Base-by-base conservation (phyloP, 2,888 invertebrate species). In the Tiliacea citrago region DNA sequence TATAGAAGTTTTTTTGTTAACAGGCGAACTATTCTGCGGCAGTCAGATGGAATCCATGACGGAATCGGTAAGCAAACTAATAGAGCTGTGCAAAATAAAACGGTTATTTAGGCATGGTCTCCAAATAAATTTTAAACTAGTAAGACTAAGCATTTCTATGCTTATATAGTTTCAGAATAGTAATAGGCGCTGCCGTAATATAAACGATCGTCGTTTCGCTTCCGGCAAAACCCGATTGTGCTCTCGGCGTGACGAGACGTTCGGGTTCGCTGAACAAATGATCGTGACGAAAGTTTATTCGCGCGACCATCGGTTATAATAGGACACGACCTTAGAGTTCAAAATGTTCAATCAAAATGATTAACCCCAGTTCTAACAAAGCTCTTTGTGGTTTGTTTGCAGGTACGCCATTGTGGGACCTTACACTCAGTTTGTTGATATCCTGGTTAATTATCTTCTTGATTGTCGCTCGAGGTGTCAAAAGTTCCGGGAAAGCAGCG, bases 401-500 rank as follows among this genome's bases (percentile, higher is more conserved):
- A 96, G 97, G 97, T 29, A 24, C 85, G 10, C 98, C 98, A 0
- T 94, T 98, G 67, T 98, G 98, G 98, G 97, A 97, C 88, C 92
- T 98, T 18, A 96, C 97, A 0, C 88, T 98, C 0, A 97, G 97
- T 73, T 94, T 98, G 10, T 91, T 98, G 1, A 95, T 96, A 2
- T 97, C 98, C 0, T 98, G 98, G 98, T 66, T 97, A 29, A 94
- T 97, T 0, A 97, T 98, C 29, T 98, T 98, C 87, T 89, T 97
- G 9, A 97, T 98, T 57, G 97, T 98, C 39, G 96, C 97, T 49
- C 97, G 97, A 85, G 98, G 98, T 5, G 98, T 98, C 2, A 97
- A 98, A 90, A 98, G 98, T 89, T 98, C 98, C 0, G 98, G 98
- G 51, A 98, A 98, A 93, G 98, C 97, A 0, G 97, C 99, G 0